Percentiles rank a stretch among this genome's conserved stretches.
phyloP scores from a whole-genome alignment of 1,140 invertebrate genomes.

The Zaprionus davidi region DNA sequence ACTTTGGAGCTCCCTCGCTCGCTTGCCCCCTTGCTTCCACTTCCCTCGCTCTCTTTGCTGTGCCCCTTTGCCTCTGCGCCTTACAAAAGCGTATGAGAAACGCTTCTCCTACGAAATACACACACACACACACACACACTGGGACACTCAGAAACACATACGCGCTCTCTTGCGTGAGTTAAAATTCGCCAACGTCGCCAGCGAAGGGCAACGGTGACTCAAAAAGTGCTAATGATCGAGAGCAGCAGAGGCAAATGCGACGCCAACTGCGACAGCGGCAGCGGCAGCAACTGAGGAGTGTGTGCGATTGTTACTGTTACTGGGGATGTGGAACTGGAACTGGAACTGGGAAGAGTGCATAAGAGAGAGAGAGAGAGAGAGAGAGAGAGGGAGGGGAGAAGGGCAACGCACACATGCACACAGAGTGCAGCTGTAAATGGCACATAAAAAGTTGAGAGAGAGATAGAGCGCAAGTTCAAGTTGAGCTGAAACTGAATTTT shows the following conservation, averaged over 20 bases:
- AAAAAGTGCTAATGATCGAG: constrained; percentile 57
- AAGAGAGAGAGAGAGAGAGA: constrained; percentile 23
- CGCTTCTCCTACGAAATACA: constrained; percentile 37
- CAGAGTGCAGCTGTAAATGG: constrained; percentile 19
- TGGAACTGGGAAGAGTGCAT: constrained; percentile 31
- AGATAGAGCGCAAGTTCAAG: constrained; percentile 13
- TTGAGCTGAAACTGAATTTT: constrained; percentile 14
- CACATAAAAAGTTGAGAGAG: constrained; percentile 27
- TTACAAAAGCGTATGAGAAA: constrained; percentile 35
- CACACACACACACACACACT: constrained; percentile 12
- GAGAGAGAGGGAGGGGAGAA: neutral
- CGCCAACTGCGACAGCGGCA: neutral
- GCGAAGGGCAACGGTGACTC: constrained; percentile 56
- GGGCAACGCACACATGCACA: constrained; percentile 2
- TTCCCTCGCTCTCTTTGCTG: neutral
- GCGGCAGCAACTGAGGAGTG: constrained; percentile 4
- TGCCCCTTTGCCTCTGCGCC: constrained; percentile 26
- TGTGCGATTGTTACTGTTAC: constrained; percentile 19
- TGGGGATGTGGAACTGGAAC: constrained; percentile 7
- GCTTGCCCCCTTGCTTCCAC: neutral
- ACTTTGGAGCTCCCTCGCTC: too few relatives aligned
- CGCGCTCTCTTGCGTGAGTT: neutral
- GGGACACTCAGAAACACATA: constrained; percentile 1
- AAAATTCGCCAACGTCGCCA: constrained; percentile 31
- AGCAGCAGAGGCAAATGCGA: constrained; percentile 20